A percentile compares a stretch with the other conserved stretches of the same genome.
Evolutionary conservation across 2,888 invertebrate genomes (phyloP).

Genomic region (Cryptocheilus praepositus): DNA sequence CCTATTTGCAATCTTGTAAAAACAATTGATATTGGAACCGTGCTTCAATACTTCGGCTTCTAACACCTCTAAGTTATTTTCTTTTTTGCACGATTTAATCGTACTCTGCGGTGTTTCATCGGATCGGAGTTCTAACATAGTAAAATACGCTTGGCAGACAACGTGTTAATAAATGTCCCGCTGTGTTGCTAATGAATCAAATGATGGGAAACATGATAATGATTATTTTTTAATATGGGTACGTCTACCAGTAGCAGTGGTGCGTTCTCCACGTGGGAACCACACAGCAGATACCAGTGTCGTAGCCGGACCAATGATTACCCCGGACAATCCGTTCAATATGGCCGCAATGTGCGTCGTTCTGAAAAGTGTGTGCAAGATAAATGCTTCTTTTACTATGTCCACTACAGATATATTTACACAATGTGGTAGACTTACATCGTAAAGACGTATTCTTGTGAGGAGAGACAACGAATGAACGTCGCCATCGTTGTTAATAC

Average conservation of each 20-base stretch:
- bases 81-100: too few relatives aligned
- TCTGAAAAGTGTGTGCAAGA: slow-evolving; percentile 37
- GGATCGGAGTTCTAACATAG: too few relatives aligned
- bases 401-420: neutral
- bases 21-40: too few relatives aligned
- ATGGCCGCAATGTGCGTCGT: slow-evolving; percentile 69
- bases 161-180: too few relatives aligned
- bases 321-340: slow-evolving; percentile 73
- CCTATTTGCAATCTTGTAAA: too few relatives aligned
- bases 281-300: slow-evolving; percentile 73
- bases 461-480: slow-evolving; percentile 59
- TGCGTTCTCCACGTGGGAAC: slow-evolving; percentile 74
- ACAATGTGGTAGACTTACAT: slow-evolving; percentile 47
- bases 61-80: too few relatives aligned
- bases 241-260: slow-evolving; percentile 72
- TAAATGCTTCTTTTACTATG: too few relatives aligned
- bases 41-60: too few relatives aligned
- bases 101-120: too few relatives aligned
- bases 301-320: slow-evolving; percentile 71
- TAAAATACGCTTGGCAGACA: too few relatives aligned
- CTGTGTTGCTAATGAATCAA: too few relatives aligned
- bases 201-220: neutral
- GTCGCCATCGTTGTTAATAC: slow-evolving; percentile 58
- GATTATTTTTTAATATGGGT: neutral
- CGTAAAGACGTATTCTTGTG: slow-evolving; percentile 52